Base-by-base conservation (phyloP, 2,797 vertebrate genomes). In the Aselliscus stoliczkanus region DNA sequence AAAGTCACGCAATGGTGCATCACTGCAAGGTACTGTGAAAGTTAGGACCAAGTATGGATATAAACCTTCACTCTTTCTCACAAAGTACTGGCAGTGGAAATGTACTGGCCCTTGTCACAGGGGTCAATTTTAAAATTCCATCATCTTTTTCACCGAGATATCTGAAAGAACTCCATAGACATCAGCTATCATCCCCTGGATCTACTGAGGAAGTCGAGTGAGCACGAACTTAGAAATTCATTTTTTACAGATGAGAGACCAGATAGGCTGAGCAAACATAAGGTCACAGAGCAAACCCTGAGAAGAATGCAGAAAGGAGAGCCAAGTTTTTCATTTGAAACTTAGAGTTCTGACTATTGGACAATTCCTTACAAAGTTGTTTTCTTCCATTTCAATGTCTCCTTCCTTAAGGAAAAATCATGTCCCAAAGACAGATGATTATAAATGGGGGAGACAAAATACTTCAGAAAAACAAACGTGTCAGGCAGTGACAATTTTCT, bases 401-500 rank as follows among this genome's bases (percentile, higher is more conserved):
- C 88, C 10, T 77, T 0, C 0, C 75, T 94, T 88, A 92, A 97
- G 95, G 91, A 34, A 83, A 96, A 96, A 94, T 47, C 50, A 98
- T 97, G 86, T 67, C 80, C 90, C 65, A 93, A 75, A 70, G 70
- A 84, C 52, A 97, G 93, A 54, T 97, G 96, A 96, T 97, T 96
- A 85, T 47, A 95, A 82, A 76, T 0, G 0, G 60, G 79, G 42
- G 83, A 96, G 37, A 62, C 73, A 93, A 86, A 87, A 93, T 1
- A 9, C 20, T 76, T 84, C 86, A 88, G 64, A 64, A 96, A 91
- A 88, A 88, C 75, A 96, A 76, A 97, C 62, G 47, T 96, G 95
- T 94, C 82, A 97, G 79, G 75, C 0, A 60, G 83, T 93, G 97
- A 95, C 92, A 62, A 88, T 96, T 98, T 98, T 96, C 80, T 97